A percentile compares a stretch with the other conserved stretches of the same genome.
Evolutionary conservation across 2,113 vertebrate species (phyloP).

Genomic region (Centropus unirufus): DNA sequence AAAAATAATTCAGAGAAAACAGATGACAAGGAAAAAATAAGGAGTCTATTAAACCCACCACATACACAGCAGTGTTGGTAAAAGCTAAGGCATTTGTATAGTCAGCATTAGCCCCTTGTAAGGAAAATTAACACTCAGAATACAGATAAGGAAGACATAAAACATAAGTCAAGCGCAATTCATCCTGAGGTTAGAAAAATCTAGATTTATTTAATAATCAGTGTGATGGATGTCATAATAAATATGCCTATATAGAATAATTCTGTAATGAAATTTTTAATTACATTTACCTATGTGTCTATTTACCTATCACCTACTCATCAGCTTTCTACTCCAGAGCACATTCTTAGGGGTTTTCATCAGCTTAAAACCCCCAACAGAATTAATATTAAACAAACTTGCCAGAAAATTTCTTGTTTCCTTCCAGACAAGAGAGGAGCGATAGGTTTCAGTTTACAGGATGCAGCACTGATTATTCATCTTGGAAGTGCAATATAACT

Average conservation of each 20-base stretch:
- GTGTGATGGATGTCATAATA: not conserved
- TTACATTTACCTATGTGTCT: not conserved
- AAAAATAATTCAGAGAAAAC: not conserved
- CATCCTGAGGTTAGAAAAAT: not conserved
- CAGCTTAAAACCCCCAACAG: not conserved
- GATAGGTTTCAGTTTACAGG: not conserved
- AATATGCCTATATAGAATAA: not conserved
- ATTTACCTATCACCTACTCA: not conserved
- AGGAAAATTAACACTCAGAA: not conserved
- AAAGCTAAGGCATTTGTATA: not conserved
- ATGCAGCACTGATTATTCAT: not conserved
- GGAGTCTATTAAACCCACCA: not conserved
- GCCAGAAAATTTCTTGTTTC: not conserved
- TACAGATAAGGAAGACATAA: not conserved
- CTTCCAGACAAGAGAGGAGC: not conserved
- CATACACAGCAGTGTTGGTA: not conserved
- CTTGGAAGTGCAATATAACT: not conserved
- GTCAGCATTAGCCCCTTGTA: not conserved
- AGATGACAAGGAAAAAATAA: not conserved
- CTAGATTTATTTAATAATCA: not conserved
- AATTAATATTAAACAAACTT: not conserved
- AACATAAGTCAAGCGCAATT: not conserved
- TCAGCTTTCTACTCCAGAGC: not conserved
- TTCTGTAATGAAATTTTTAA: not conserved
- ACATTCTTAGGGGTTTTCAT: not conserved